Evolutionary conservation across 2,888 invertebrate species (phyloP).

Genomic region (Microchrysa polita): DNA sequence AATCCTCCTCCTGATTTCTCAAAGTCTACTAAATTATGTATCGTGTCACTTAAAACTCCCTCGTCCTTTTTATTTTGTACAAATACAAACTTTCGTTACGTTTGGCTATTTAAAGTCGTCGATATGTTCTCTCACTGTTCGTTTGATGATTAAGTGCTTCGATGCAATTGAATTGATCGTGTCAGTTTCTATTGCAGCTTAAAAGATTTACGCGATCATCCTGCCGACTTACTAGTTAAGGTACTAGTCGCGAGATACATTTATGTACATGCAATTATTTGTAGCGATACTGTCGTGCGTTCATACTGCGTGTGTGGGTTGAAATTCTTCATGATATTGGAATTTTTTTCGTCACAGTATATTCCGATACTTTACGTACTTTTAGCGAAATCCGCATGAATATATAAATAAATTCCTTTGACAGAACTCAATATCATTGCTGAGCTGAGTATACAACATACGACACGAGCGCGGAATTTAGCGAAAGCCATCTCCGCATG

Average conservation of each 20-base stretch:
- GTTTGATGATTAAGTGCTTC: neutral
- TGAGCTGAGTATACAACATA: neutral
- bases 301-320: slow-evolving; percentile 33
- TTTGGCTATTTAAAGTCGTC: neutral
- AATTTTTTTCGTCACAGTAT: neutral
- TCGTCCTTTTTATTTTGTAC: neutral
- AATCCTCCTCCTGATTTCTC: neutral
- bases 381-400: neutral
- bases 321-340: slow-evolving; percentile 22
- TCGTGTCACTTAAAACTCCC: neutral
- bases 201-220: slow-evolving; percentile 38
- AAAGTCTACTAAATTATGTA: neutral
- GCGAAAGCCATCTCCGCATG: neutral
- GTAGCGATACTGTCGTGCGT: slow-evolving; percentile 8
- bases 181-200: slow-evolving; percentile 22
- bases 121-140: too few species aligned
- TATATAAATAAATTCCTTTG: too few species aligned
- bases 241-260: slow-evolving; percentile 15
- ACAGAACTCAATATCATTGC: too few species aligned
- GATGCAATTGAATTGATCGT: neutral
- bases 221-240: neutral
- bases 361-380: too few species aligned
- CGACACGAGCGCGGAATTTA: neutral
- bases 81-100: neutral
- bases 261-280: slow-evolving; percentile 38